phyloP scores from a whole-genome alignment of 1,140 invertebrate species.

The Polypedilum vanderplanki region DNA sequence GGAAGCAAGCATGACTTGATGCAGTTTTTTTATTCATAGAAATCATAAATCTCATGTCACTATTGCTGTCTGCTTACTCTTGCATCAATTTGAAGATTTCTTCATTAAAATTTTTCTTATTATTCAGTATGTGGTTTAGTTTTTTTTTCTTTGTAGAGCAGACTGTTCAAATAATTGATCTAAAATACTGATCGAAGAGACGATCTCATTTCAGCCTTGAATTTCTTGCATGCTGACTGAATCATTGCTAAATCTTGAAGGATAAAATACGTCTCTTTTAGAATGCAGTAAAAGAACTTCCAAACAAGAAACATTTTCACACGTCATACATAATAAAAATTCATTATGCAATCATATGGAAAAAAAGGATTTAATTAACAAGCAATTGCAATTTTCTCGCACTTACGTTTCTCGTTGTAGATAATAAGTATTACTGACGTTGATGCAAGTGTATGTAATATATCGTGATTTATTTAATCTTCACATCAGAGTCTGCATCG shows the following conservation, averaged over 20 bases:
- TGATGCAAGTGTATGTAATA: too few species aligned
- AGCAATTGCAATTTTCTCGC: background rate
- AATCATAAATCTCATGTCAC: background rate
- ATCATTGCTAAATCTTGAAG: background rate
- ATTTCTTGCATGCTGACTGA: background rate
- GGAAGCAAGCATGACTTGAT: conserved; percentile 17
- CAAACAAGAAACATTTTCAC: background rate
- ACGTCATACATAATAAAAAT: background rate
- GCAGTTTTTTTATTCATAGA: background rate
- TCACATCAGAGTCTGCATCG: background rate
- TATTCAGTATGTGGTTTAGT: background rate
- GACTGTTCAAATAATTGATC: conserved; percentile 19
- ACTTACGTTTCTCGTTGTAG: background rate
- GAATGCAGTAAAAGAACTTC: too few species aligned
- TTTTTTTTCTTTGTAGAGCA: background rate
- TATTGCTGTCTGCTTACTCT: background rate
- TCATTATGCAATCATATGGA: background rate
- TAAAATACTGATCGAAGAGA: background rate
- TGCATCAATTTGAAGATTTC: too few species aligned
- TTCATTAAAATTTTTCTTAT: background rate
- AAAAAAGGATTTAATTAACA: conserved; percentile 5
- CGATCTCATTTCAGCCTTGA: background rate
- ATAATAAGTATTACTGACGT: background rate
- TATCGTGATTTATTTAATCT: background rate
- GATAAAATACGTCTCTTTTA: background rate